Percentiles rank a stretch among this genome's conserved stretches.
Conservation (phyloP, 2,888 invertebrate species). For the Calameuta filiformis region DNA sequence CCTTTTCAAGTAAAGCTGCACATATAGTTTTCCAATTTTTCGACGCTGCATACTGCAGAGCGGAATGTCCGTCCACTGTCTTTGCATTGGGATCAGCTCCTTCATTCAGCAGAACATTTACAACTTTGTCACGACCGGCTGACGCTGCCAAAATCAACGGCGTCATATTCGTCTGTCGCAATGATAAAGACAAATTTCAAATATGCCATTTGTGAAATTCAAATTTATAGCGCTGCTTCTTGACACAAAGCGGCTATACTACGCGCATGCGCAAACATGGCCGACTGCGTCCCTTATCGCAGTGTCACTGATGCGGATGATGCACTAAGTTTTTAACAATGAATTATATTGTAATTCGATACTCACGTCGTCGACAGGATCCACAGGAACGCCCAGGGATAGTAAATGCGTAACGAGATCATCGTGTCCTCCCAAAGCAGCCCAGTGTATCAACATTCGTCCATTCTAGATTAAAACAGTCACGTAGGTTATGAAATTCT, state of each 20-base stretch:
- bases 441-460: constrained; percentile 83
- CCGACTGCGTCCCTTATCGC: background rate
- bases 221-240: background rate
- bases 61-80: constrained; percentile 80
- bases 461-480: constrained; percentile 70
- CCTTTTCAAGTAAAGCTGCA: constrained; percentile 73
- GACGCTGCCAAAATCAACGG: constrained; percentile 85
- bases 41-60: constrained; percentile 87
- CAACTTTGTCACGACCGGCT: constrained; percentile 78
- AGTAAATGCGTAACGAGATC: constrained; percentile 78
- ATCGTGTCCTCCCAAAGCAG: constrained; percentile 80
- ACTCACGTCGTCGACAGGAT: constrained; percentile 78
- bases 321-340: background rate
- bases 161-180: constrained; percentile 73
- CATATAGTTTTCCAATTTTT: constrained; percentile 83
- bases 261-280: background rate
- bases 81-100: constrained; percentile 80
- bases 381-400: constrained; percentile 74
- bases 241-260: background rate
- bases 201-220: background rate
- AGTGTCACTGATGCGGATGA: background rate
- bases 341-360: background rate
- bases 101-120: constrained; percentile 73
- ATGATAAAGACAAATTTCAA: constrained; percentile 10
- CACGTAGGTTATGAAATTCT: constrained; percentile 12